phyloP scores from a whole-genome alignment of 1,140 invertebrate genomes.

The Dufourea novaeangliae region DNA sequence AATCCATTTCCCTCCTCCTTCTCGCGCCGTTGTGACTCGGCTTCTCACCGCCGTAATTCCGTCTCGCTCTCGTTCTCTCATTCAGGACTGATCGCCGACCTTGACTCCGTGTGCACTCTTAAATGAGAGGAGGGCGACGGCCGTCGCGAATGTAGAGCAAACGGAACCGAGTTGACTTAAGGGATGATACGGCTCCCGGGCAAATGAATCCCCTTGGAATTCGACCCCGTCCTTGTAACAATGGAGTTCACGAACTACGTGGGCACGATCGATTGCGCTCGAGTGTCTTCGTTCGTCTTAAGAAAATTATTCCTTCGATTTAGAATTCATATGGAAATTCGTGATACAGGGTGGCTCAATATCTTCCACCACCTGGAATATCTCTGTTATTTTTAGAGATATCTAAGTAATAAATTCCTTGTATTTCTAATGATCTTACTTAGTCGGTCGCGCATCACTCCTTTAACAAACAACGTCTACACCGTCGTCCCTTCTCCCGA shows the following conservation, averaged over 20 bases:
- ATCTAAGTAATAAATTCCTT: too few species aligned
- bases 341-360: too few species aligned
- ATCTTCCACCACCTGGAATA: too few species aligned
- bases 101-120: constrained; percentile 69
- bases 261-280: not conserved
- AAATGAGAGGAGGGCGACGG: constrained; percentile 72
- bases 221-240: not conserved
- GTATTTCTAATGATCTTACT: not conserved
- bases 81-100: constrained; percentile 72
- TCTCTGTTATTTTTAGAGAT: too few species aligned
- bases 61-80: constrained; percentile 61
- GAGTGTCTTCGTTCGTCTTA: not conserved
- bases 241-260: constrained; percentile 9
- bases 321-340: too few species aligned
- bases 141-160: constrained; percentile 61
- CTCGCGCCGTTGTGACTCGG: constrained; percentile 40
- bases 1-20: constrained; percentile 52
- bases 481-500: not conserved
- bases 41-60: constrained; percentile 26
- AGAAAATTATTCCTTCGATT: not conserved
- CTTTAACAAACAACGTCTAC: not conserved
- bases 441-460: not conserved
- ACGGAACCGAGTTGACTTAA: constrained; percentile 54
- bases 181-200: constrained; percentile 40
- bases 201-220: constrained; percentile 41